Conservation (phyloP, 2,888 invertebrate genomes). For the Macrophya annulata region DNA sequence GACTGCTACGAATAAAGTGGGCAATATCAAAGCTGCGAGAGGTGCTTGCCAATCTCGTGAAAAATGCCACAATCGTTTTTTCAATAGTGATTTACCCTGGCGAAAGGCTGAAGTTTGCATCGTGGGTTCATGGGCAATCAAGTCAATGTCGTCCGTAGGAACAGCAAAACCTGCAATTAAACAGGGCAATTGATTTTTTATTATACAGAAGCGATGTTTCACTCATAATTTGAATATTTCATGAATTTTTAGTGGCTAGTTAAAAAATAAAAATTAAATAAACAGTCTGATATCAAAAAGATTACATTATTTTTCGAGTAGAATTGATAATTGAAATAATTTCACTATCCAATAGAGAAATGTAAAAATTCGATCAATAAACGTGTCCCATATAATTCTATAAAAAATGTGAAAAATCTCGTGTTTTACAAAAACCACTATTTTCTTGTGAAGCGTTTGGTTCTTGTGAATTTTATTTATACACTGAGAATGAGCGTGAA, state of each 20-base stretch:
- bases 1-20: constrained; percentile 84
- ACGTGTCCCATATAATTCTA: too few species aligned
- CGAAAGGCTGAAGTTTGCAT: constrained; percentile 68
- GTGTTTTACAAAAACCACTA: too few species aligned
- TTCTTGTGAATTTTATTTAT: not conserved
- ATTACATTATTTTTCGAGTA: not conserved
- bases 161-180: constrained; percentile 61
- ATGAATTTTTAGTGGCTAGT: not conserved
- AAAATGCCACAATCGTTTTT: constrained; percentile 83
- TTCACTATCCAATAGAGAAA: too few species aligned
- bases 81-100: constrained; percentile 80
- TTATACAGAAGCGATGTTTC: not conserved
- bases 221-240: not conserved
- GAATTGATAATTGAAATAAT: too few species aligned
- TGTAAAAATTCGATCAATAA: too few species aligned
- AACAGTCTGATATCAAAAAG: not conserved
- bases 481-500: not conserved
- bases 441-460: not conserved
- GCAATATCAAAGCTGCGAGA: constrained; percentile 83
- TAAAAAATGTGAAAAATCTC: too few species aligned
- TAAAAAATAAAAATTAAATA: too few species aligned
- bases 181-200: not conserved
- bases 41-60: constrained; percentile 83
- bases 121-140: constrained; percentile 66
- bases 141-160: constrained; percentile 66